Percentiles rank a stretch among this genome's conserved stretches.
Evolutionary conservation across 2,888 invertebrate species (phyloP).

Genomic region (Cheilosia vernalis): DNA sequence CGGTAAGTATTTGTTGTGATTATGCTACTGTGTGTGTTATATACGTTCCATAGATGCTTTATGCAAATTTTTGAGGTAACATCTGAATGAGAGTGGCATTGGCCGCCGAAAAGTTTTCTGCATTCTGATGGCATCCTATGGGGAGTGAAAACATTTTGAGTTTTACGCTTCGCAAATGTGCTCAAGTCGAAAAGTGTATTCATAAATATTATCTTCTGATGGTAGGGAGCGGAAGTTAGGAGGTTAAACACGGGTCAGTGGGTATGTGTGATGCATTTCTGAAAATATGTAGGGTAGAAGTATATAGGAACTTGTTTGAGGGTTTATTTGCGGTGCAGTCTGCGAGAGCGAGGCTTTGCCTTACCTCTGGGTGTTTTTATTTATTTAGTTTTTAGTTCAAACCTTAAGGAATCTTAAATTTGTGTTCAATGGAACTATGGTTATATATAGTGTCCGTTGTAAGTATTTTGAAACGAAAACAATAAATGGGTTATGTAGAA

Average conservation of each 20-base stretch:
- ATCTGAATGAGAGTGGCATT: neutral
- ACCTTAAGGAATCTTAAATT: too few species aligned
- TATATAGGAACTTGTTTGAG: neutral
- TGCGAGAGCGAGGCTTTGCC: too few species aligned
- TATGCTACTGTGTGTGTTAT: constrained; percentile 8
- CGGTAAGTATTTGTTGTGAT: constrained; percentile 84
- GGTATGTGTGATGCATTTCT: neutral
- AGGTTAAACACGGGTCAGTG: neutral
- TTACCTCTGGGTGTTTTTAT: too few species aligned
- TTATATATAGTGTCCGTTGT: too few species aligned
- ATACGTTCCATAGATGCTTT: neutral
- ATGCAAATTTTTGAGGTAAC: constrained; percentile 24
- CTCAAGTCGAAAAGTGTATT: constrained; percentile 8
- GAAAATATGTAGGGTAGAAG: neutral
- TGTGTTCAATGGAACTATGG: too few species aligned
- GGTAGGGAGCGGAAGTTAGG: neutral
- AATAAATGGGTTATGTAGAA: too few species aligned
- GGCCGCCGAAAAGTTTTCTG: neutral
- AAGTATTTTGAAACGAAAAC: too few species aligned
- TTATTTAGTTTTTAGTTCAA: too few species aligned
- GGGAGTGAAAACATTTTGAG: constrained; percentile 8
- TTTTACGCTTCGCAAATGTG: constrained; percentile 21
- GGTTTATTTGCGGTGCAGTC: neutral
- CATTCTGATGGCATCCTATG: constrained; percentile 1
- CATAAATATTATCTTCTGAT: constrained; percentile 7